Evolutionary conservation across 1,140 invertebrate genomes (phyloP).

Genomic region (Aporrectodea caliginosa): DNA sequence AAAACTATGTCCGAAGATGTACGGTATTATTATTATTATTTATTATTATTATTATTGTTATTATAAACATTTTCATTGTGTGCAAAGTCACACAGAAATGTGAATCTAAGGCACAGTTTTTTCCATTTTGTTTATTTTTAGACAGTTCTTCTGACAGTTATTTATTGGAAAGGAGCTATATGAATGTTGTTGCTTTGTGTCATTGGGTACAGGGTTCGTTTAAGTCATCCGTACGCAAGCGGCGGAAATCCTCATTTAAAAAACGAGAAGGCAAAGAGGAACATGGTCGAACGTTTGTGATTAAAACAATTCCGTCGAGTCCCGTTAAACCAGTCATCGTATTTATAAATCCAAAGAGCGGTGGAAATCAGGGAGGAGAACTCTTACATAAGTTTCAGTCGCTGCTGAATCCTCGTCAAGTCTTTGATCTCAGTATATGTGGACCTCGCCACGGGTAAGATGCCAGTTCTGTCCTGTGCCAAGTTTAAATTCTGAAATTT

Average conservation of each 20-base stretch:
- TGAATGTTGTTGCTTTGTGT: too few species aligned
- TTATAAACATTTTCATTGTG: too few species aligned
- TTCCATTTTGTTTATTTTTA: too few species aligned
- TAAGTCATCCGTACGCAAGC: slow-evolving; percentile 85
- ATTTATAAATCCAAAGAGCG: slow-evolving; percentile 66
- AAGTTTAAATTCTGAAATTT: too few species aligned
- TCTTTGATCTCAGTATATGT: slow-evolving; percentile 91
- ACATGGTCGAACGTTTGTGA: slow-evolving; percentile 61
- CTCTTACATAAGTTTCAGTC: slow-evolving; percentile 65
- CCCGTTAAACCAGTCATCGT: slow-evolving; percentile 85
- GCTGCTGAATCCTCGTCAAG: slow-evolving; percentile 66
- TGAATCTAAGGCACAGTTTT: too few species aligned
- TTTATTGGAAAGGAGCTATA: too few species aligned
- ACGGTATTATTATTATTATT: too few species aligned
- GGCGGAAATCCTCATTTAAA: slow-evolving; percentile 72
- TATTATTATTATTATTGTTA: too few species aligned
- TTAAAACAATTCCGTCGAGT: slow-evolving; percentile 87
- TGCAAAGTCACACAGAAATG: too few species aligned
- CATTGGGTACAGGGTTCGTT: slow-evolving; percentile 85
- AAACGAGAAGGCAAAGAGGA: slow-evolving; percentile 58
- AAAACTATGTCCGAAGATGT: too few species aligned
- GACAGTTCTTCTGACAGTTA: too few species aligned
- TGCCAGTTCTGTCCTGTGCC: neutral
- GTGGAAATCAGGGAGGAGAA: slow-evolving; percentile 66
- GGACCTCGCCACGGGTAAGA: slow-evolving; percentile 84